Conservation (phyloP, 2,113 vertebrate genomes). For the Cebus imitator region DNA sequence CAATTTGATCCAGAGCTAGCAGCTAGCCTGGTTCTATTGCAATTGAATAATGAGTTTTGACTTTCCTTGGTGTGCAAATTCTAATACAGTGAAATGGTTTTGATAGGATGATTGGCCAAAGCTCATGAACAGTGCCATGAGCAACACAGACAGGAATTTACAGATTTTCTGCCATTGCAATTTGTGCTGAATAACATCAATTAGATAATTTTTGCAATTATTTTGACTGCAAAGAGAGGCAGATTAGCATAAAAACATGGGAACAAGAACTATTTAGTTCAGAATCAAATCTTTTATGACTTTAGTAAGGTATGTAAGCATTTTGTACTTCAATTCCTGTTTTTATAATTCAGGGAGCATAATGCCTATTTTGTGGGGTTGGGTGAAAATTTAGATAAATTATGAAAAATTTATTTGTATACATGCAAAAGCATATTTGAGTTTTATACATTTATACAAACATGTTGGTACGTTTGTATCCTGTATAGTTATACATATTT, state of each 20-base stretch:
- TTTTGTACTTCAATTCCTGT: not conserved
- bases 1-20: not conserved
- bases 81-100: not conserved
- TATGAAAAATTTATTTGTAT: not conserved
- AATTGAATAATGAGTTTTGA: not conserved
- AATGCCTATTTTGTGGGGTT: not conserved
- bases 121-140: not conserved
- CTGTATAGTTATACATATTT: not conserved
- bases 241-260: not conserved
- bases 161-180: not conserved
- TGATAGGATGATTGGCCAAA: not conserved
- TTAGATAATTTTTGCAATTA: conserved; percentile 1
- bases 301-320: not conserved
- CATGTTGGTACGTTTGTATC: not conserved
- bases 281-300: not conserved
- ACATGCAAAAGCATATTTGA: not conserved
- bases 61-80: not conserved
- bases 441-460: not conserved
- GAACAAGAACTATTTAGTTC: not conserved
- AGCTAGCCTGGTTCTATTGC: not conserved
- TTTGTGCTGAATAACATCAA: conserved; percentile 7
- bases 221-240: not conserved
- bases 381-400: not conserved
- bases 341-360: not conserved
- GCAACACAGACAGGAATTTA: not conserved